A percentile compares a stretch with the other conserved stretches of the same genome.
Evolutionary conservation across 2,797 vertebrate species (phyloP).

Genomic region (Amblyraja radiata): DNA sequence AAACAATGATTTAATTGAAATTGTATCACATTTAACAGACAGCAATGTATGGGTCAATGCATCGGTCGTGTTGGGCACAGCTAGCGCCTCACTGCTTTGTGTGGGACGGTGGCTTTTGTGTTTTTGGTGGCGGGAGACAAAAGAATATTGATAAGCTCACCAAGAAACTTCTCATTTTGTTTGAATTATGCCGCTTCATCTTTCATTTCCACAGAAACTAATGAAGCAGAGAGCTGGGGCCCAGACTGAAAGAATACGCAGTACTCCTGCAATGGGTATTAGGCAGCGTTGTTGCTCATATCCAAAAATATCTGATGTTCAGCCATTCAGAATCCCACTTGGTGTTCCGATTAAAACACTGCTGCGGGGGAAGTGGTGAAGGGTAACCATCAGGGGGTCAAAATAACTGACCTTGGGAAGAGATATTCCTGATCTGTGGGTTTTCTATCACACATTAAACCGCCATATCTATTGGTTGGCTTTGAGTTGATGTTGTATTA

Average conservation of each 20-base stretch:
- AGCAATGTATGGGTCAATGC: not conserved
- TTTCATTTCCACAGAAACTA: not conserved
- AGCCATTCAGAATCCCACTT: not conserved
- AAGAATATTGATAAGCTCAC: not conserved
- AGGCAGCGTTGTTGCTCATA: not conserved
- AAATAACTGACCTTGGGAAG: not conserved
- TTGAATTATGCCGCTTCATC: not conserved
- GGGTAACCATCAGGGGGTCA: not conserved
- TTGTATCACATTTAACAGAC: not conserved
- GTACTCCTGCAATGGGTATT: not conserved
- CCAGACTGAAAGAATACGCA: not conserved
- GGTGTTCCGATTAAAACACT: not conserved
- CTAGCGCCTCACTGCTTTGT: too few species aligned
- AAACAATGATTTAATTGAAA: not conserved
- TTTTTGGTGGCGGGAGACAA: not conserved
- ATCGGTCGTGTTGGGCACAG: not conserved
- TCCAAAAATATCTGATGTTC: not conserved
- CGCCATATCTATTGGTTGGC: not conserved
- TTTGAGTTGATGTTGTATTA: not conserved
- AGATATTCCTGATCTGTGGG: not conserved
- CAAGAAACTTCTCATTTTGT: not conserved
- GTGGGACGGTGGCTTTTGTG: too few species aligned
- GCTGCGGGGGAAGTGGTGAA: not conserved
- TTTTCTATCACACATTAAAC: not conserved
- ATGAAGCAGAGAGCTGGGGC: not conserved